phyloP scores from a whole-genome alignment of 2,888 invertebrate genomes.

The Oeneis ivallda region DNA sequence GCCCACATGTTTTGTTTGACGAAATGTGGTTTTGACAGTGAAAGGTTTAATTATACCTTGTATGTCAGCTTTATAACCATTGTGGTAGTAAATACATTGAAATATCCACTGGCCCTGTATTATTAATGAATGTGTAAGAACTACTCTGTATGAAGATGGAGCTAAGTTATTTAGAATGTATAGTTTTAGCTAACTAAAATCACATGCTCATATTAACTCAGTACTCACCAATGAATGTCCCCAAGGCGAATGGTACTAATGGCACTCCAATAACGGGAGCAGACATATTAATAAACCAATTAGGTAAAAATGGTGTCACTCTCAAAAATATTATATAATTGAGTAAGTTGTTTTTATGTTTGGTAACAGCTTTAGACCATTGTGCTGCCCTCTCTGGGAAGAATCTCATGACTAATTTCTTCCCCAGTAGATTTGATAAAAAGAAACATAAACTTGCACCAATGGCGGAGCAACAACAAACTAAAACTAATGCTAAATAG shows the following conservation, averaged over 20 bases:
- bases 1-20: too few species aligned
- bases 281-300: constrained; percentile 99
- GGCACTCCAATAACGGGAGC: constrained; percentile 99
- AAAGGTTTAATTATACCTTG: too few species aligned
- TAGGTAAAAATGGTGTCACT: constrained; percentile 98
- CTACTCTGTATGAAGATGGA: too few species aligned
- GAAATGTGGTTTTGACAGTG: too few species aligned
- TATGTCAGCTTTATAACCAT: too few species aligned
- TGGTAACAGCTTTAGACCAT: constrained; percentile 92
- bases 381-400: constrained; percentile 92
- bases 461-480: constrained; percentile 96
- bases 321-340: constrained; percentile 98
- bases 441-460: constrained; percentile 98
- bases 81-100: too few species aligned
- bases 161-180: too few species aligned
- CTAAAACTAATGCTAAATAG: constrained; percentile 91
- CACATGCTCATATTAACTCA: too few species aligned
- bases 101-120: too few species aligned
- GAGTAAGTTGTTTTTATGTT: constrained; percentile 93
- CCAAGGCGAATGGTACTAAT: constrained; percentile 93
- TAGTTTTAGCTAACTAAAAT: too few species aligned
- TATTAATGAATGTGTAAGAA: too few species aligned
- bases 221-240: constrained; percentile 93
- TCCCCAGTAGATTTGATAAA: constrained; percentile 94
- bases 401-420: constrained; percentile 91